Evolutionary conservation across 2,113 vertebrate species (phyloP).

Genomic region (Dryoscopus gambensis): DNA sequence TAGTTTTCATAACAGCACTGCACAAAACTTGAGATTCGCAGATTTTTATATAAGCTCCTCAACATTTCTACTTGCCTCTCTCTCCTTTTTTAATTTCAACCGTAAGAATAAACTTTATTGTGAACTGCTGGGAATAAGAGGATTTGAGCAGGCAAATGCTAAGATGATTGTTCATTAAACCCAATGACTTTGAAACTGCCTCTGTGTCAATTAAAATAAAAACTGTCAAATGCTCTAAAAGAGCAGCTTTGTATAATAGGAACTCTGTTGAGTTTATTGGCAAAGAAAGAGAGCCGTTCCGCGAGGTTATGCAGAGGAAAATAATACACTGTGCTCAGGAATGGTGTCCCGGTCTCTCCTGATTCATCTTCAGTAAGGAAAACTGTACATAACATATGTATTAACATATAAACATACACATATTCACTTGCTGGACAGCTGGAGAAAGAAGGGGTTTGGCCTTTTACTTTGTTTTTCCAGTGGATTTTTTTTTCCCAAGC

Average conservation of each 20-base stretch:
- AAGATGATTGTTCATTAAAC: slow-evolving; percentile 57
- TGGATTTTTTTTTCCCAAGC: background rate
- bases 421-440: background rate
- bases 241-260: slow-evolving; percentile 35
- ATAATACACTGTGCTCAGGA: background rate
- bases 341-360: background rate
- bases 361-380: background rate
- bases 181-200: slow-evolving; percentile 52
- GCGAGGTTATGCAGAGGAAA: background rate
- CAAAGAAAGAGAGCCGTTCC: background rate
- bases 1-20: slow-evolving; percentile 47
- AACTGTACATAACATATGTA: background rate
- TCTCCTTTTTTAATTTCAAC: slow-evolving; percentile 55
- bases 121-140: slow-evolving; percentile 42
- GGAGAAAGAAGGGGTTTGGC: background rate
- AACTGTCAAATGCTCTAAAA: slow-evolving; percentile 57
- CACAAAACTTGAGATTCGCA: slow-evolving; percentile 5
- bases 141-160: slow-evolving; percentile 43
- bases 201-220: slow-evolving; percentile 63
- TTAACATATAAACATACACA: background rate
- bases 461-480: background rate
- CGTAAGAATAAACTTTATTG: slow-evolving; percentile 52
- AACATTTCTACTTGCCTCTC: slow-evolving; percentile 40
- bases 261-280: slow-evolving; percentile 39
- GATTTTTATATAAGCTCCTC: slow-evolving; percentile 55